phyloP scores from a whole-genome alignment of 2,888 invertebrate genomes.

The Spilosoma lubricipeda region DNA sequence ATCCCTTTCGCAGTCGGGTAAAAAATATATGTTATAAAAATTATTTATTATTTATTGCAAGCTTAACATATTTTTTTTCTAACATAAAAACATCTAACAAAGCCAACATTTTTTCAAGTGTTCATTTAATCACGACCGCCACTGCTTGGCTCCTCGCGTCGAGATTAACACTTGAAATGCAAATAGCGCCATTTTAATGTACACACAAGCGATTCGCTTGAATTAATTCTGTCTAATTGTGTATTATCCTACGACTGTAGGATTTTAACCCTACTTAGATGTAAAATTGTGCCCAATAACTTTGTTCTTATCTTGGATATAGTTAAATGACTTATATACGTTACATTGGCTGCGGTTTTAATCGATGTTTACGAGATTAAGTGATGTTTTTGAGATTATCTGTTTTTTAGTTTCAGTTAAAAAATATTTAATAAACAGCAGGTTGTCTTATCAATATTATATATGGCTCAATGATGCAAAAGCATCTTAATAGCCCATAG shows the following conservation, averaged over 20 bases:
- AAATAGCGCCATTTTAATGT: conserved; percentile 50
- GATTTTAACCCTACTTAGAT: conserved; percentile 46
- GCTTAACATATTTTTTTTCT: not conserved
- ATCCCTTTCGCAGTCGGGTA: no score
- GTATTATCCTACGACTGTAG: conserved; percentile 50
- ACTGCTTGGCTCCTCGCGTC: conserved; percentile 49
- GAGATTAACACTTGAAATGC: conserved; percentile 58
- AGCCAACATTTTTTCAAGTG: conserved; percentile 16
- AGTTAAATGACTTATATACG: conserved; percentile 28
- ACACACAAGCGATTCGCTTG: conserved; percentile 50
- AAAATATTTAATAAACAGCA: not conserved
- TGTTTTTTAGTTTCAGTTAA: not conserved
- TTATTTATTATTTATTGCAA: not conserved
- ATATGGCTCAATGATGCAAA: no score
- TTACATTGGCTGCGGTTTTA: conserved; percentile 7
- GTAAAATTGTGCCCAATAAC: conserved; percentile 42
- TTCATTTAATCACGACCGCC: conserved; percentile 40
- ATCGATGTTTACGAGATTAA: not conserved
- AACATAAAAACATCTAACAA: not conserved
- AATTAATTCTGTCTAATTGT: conserved; percentile 57
- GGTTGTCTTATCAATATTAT: not conserved
- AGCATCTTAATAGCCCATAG: no score
- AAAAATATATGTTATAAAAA: not conserved
- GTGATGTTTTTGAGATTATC: not conserved
- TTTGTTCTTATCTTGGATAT: conserved; percentile 43